Percentiles rank a stretch among this genome's conserved stretches.
Evolutionary conservation across 1,140 invertebrate genomes (phyloP).

Genomic region (Drosophila kanapiae): DNA sequence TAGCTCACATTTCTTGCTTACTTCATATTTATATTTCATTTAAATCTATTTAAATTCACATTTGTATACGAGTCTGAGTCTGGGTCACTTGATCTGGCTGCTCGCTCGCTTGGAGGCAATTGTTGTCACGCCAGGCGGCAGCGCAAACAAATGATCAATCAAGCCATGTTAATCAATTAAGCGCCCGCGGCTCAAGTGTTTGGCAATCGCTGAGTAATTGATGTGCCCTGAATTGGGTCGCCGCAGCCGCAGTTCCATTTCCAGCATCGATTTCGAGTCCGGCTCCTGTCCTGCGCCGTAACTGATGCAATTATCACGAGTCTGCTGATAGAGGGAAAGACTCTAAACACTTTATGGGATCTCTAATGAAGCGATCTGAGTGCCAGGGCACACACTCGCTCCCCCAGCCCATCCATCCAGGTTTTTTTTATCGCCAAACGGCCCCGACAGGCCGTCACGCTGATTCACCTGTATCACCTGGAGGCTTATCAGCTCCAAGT

Average conservation of each 20-base stretch:
- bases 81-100: constrained; percentile 46
- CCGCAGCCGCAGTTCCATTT: constrained; percentile 1
- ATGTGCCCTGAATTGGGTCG: constrained; percentile 71
- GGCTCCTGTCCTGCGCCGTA: constrained; percentile 14
- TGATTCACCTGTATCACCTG: constrained; percentile 40
- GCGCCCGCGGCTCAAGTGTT: constrained; percentile 71
- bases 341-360: constrained; percentile 41
- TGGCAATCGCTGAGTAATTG: constrained; percentile 81
- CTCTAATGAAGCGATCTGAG: constrained; percentile 36
- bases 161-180: constrained; percentile 73
- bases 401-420: not conserved
- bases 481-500: constrained; percentile 36
- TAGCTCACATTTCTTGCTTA: not conserved
- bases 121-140: constrained; percentile 62
- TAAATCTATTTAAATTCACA: constrained; percentile 19
- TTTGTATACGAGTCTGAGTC: constrained; percentile 12
- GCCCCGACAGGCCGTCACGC: constrained; percentile 35
- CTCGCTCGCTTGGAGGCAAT: constrained; percentile 64
- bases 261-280: constrained; percentile 17
- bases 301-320: constrained; percentile 45
- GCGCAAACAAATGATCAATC: constrained; percentile 80
- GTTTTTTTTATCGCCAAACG: constrained; percentile 32
- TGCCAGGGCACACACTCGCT: constrained; percentile 9
- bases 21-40: not conserved
- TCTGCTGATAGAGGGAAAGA: constrained; percentile 5